Percentiles rank a stretch among this genome's conserved stretches.
Evolutionary conservation across 92 coral and sea anemone species (phyloP).

Genomic region (Hydrozoanthus gracilis): DNA sequence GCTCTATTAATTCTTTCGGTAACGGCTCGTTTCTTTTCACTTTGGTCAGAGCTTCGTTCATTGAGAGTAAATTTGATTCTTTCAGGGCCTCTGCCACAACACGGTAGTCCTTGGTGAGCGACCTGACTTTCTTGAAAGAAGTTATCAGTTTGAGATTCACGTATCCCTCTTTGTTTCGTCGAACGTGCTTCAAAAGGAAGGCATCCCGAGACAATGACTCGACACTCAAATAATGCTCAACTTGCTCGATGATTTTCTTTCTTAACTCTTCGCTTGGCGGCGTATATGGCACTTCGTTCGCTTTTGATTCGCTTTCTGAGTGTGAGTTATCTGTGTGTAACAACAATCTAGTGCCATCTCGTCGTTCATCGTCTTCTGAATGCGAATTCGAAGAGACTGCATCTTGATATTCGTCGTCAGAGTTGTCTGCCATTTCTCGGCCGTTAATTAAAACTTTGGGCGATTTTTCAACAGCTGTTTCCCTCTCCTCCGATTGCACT

Average conservation of each 20-base stretch:
- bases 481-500: slow-evolving; percentile 40
- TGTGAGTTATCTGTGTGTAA: slow-evolving; percentile 83
- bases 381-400: slow-evolving; percentile 84
- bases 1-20: slow-evolving; percentile 86
- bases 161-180: slow-evolving; percentile 97
- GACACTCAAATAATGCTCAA: slow-evolving; percentile 95
- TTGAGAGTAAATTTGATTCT: slow-evolving; percentile 71
- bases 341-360: slow-evolving; percentile 52
- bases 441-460: slow-evolving; percentile 87
- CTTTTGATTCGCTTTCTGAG: slow-evolving; percentile 90
- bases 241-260: slow-evolving; percentile 84
- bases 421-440: slow-evolving; percentile 69
- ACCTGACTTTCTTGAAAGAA: slow-evolving; percentile 95
- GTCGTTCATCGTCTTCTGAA: slow-evolving; percentile 73
- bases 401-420: slow-evolving; percentile 78
- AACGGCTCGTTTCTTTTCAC: slow-evolving; percentile 78
- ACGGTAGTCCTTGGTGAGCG: slow-evolving; percentile 93
- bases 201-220: slow-evolving; percentile 95
- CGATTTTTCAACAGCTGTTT: slow-evolving; percentile 71
- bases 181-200: slow-evolving; percentile 94
- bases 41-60: slow-evolving; percentile 91
- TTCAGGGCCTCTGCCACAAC: slow-evolving; percentile 92
- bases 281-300: slow-evolving; percentile 72
- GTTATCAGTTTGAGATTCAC: slow-evolving; percentile 96
- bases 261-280: slow-evolving; percentile 92